phyloP scores from a whole-genome alignment of 2,113 vertebrate species.

The Lipophrys pholis region DNA sequence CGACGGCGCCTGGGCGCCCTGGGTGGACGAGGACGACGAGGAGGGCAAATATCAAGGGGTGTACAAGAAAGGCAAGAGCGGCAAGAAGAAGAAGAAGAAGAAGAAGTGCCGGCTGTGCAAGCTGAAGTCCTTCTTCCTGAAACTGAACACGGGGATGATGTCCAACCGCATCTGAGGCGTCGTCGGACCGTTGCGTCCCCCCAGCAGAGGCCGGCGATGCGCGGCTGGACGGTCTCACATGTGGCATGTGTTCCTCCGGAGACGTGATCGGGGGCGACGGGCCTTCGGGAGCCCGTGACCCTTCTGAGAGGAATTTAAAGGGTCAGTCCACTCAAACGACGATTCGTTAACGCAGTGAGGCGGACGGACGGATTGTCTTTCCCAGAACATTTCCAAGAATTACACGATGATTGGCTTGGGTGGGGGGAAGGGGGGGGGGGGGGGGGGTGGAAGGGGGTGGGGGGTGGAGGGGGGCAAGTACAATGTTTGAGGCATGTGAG shows the following conservation, averaged over 20 bases:
- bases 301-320: conserved; percentile 1
- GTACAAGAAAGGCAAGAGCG: conserved; percentile 73
- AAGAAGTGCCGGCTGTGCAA: conserved; percentile 89
- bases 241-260: no score
- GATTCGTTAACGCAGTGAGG: not conserved
- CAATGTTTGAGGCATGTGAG: no score
- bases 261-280: not conserved
- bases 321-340: conserved; percentile 13
- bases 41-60: conserved; percentile 73
- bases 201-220: no score
- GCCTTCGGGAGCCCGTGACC: not conserved
- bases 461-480: no score
- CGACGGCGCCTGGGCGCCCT: conserved; percentile 91
- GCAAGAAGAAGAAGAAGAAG: conserved; percentile 79
- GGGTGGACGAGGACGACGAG: conserved; percentile 85
- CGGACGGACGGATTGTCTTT: no score
- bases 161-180: conserved; percentile 88
- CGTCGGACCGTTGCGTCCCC: no score
- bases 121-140: conserved; percentile 90
- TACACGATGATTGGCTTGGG: no score
- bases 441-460: no score
- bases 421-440: no score
- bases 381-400: no score
- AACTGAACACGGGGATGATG: conserved; percentile 92
- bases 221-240: no score